These are phyloP conservation scores for Celastrina argiolus DNA, from an alignment of 2,888 invertebrate species.

Conservation along the genomic window DNA sequence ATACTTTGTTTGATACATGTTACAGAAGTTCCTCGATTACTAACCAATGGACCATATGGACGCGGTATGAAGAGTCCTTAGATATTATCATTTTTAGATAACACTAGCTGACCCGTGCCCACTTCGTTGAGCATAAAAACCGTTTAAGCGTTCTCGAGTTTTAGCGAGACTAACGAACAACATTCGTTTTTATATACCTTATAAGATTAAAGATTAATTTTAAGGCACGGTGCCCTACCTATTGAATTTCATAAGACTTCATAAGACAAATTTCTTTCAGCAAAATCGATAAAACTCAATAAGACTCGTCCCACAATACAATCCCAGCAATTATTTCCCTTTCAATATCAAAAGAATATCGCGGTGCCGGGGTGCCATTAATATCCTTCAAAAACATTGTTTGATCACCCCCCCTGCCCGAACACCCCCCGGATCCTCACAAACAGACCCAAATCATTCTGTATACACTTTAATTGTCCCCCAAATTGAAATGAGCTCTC, in stretches of 20 bases:
- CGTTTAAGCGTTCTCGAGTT: too few relatives aligned
- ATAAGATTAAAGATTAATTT: background rate
- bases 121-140: too few relatives aligned
- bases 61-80: too few relatives aligned
- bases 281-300: background rate
- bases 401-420: conserved; percentile 39
- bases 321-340: conserved; percentile 31
- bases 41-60: too few relatives aligned
- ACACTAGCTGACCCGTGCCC: too few relatives aligned
- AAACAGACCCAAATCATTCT: background rate
- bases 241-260: background rate
- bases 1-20: too few relatives aligned
- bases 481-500: conserved; percentile 7
- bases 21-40: too few relatives aligned
- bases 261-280: background rate
- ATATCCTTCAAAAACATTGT: conserved; percentile 70
- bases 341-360: conserved; percentile 48
- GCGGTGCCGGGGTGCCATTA: conserved; percentile 56
- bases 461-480: conserved; percentile 16
- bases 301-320: background rate
- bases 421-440: conserved; percentile 4
- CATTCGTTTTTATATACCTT: too few relatives aligned
- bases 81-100: too few relatives aligned
- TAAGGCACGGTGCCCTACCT: background rate
- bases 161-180: too few relatives aligned